A percentile compares a stretch with the other conserved stretches of the same genome.
These are phyloP conservation scores for Macroglossus sobrinus DNA, from an alignment of 2,113 vertebrate genomes.

Conservation along the genomic window DNA sequence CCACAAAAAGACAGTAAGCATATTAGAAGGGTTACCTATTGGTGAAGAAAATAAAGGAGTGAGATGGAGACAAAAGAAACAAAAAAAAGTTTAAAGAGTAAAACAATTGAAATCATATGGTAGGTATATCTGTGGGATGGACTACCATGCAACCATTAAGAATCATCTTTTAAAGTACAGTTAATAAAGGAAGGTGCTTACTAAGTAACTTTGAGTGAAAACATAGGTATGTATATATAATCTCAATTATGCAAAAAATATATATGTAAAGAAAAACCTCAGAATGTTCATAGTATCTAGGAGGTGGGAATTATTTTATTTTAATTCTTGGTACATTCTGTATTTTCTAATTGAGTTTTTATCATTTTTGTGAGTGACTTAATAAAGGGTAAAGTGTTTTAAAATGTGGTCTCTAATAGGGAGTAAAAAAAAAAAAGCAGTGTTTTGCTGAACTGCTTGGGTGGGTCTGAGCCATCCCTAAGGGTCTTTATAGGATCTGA, in stretches of 20 bases:
- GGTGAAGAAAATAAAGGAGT: neutral
- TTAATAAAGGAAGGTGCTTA: neutral
- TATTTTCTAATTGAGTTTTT: conserved; percentile 13
- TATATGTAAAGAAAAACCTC: neutral
- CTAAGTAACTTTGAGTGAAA: neutral
- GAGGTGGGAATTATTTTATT: neutral
- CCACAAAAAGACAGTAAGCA: neutral
- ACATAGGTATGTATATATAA: neutral
- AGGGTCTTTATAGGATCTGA: neutral
- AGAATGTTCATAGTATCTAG: neutral
- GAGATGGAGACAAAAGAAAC: neutral
- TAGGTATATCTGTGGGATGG: neutral
- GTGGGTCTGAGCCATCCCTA: neutral
- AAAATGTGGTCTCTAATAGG: neutral
- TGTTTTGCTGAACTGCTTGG: neutral
- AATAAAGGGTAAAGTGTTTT: neutral
- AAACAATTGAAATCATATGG: neutral
- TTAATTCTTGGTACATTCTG: neutral
- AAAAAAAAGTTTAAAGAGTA: neutral
- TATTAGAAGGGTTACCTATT: neutral
- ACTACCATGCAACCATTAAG: neutral
- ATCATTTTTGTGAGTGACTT: neutral
- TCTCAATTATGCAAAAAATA: neutral
- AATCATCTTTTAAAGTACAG: neutral
- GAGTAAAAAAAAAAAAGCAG: neutral